Base-by-base conservation (phyloP, 2,797 vertebrate genomes). In the Hoplostethus atlanticus region DNA sequence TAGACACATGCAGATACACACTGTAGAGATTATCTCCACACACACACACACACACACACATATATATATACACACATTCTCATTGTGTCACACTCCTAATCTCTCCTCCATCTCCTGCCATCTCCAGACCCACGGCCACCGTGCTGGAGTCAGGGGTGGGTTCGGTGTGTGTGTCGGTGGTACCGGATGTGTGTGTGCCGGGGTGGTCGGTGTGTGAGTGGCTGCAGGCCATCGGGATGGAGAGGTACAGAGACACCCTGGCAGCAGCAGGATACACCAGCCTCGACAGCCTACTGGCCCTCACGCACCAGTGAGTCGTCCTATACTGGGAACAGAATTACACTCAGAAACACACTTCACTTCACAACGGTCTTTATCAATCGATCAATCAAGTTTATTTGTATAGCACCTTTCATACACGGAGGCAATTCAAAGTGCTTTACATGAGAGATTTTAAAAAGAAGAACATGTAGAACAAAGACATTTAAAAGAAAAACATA, bases 271-370 rank as follows among this genome's bases (percentile, higher is more conserved):
- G 98, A 87, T 99, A 97, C 84, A 97, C 95, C 93, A 96, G 95
- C 80, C 95, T 98, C 63, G 97, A 98, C 91, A 95, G 96, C 75
- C 95, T 99, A 77, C 96, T 99, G 92, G 95, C 96, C 88, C 95
- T 99, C 95, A 98, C 97, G 94, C 97, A 97, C 94, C 97, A 99
- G 98, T 99, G 95, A 99, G 98, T 97, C 34, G 52, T 68, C 38
- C 55, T 56, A 30, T 56, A 30, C 4, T 69, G 62, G 34, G 54
- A 76, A 68, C 68, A 58, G 5, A 48, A 64, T 54, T 47, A 2
- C 64, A 65, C 46, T 40, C 44, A 50, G 28, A 55, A 54, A 64
- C 54, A 58, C 34, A 21, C 21, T 21, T 21, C 21, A 21, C 21
- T 21, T 21, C 21, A 21, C 21, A 1, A 1, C 21, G 21, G 21